Base-by-base conservation (phyloP, 1,140 invertebrate genomes). In the Caenorhabditis tropicalis region DNA sequence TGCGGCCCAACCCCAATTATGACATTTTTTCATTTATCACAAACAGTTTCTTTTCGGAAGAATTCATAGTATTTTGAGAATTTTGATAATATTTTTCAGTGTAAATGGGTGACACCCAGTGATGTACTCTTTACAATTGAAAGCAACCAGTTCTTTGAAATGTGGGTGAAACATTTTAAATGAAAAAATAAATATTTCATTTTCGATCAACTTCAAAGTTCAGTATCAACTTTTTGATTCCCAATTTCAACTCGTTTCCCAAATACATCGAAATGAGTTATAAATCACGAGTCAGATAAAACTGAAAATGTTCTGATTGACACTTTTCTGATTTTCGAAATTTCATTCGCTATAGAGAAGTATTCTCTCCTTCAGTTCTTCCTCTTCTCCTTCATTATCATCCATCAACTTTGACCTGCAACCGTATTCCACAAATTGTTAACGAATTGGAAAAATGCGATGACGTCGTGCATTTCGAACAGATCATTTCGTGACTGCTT, bases 371-470 rank as follows among this genome's bases (percentile, higher is more conserved):
- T n/a, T n/a, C n/a, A n/a, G n/a, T n/a, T n/a, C n/a, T n/a, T n/a
- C n/a, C n/a, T n/a, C n/a, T n/a, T n/a, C n/a, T n/a, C n/a, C 0
- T 58, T 27, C 36, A 27, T 2, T 74, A 46, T 74, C n/a, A 74
- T 15, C n/a, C 21, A 74, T 74, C 19, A 21, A 21, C 36, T 46
- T 46, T 74, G 36, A 43, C 33, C 33, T 46, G 65, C 36, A 39
- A 74, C 36, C 65, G 33, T 33, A 33, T 56, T 56, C 15, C 29
- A 27, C 21, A 27, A 56, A 27, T n/a, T 27, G 7, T 27, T 10
- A 27, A 56, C 16, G 31, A 74, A 74, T 74, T 74, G 16, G 36
- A n/a, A 74, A 74, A 74, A 74, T 74, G 12, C n/a, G 33, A 43
- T 74, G 33, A 74, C 65, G 65, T 74, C n/a, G 0, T 24, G 9